These are phyloP conservation scores for Gonatopus flavifemur DNA, from an alignment of 1,140 invertebrate genomes.

Conservation along the genomic window DNA sequence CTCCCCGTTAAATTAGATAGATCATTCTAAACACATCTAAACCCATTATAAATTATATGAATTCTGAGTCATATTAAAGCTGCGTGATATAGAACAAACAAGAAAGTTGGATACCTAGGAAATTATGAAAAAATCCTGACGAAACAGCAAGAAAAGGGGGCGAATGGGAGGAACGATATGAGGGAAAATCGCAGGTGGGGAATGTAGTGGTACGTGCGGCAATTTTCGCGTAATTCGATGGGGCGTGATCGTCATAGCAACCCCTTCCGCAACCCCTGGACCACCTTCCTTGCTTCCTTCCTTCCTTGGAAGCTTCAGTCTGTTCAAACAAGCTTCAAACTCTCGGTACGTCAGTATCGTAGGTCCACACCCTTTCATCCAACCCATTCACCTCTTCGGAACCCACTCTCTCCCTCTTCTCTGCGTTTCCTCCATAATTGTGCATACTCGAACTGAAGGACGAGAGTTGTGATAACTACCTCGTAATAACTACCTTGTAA, in stretches of 20 bases:
- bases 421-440: not conserved
- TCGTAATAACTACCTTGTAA: no score
- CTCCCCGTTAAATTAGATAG: no score
- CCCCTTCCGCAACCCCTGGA: constrained; percentile 38
- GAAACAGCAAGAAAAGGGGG: constrained; percentile 27
- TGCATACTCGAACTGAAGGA: not conserved
- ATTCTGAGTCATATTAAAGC: no score
- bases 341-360: constrained; percentile 24
- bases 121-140: constrained; percentile 32
- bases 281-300: no score
- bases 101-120: no score
- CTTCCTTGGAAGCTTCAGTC: constrained; percentile 48
- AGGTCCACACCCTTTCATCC: constrained; percentile 12
- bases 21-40: no score
- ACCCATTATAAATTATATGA: no score
- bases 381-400: not conserved
- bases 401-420: not conserved
- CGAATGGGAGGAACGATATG: constrained; percentile 2
- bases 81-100: no score
- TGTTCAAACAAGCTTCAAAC: constrained; percentile 55
- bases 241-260: constrained; percentile 59
- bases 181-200: constrained; percentile 31
- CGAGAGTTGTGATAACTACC: constrained; percentile 37
- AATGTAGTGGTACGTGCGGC: constrained; percentile 50
- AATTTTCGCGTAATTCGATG: constrained; percentile 58